phyloP scores from a whole-genome alignment of 2,888 invertebrate genomes.

The Acanthosepion esculentum region DNA sequence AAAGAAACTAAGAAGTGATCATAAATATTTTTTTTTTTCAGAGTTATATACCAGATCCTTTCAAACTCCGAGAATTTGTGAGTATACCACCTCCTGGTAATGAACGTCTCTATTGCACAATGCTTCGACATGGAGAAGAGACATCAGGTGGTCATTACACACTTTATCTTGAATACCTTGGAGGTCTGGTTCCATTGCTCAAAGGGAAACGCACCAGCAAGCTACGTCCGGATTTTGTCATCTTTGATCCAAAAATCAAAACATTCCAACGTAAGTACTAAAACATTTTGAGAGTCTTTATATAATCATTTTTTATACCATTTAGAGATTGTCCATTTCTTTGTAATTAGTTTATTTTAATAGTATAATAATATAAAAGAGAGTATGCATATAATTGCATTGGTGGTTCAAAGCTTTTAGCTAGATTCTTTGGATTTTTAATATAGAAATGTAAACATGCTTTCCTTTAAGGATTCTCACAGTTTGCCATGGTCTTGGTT shows the following conservation, averaged over 20 bases:
- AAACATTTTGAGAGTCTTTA: background rate
- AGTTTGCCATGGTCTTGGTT: background rate
- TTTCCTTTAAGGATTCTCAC: background rate
- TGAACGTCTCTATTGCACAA: constrained; percentile 95
- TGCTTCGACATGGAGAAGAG: constrained; percentile 88
- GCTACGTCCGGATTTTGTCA: constrained; percentile 97
- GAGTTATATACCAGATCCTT: constrained; percentile 95
- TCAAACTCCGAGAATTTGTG: constrained; percentile 92
- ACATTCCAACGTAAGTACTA: constrained; percentile 60
- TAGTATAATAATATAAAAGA: background rate
- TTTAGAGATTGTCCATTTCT: background rate
- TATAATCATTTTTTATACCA: background rate
- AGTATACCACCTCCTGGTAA: constrained; percentile 89
- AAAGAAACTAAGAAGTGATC: background rate
- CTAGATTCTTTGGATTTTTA: background rate
- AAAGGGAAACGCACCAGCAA: constrained; percentile 97
- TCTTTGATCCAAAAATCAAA: constrained; percentile 78
- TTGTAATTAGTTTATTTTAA: background rate
- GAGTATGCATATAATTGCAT: no score
- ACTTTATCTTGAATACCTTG: constrained; percentile 92
- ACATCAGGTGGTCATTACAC: constrained; percentile 76
- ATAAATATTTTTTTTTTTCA: constrained; percentile 73
- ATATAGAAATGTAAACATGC: background rate
- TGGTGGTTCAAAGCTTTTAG: no score
- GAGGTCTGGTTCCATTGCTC: constrained; percentile 94